Base-by-base conservation (phyloP, 2,888 invertebrate genomes). In the Megastigmus dorsalis region DNA sequence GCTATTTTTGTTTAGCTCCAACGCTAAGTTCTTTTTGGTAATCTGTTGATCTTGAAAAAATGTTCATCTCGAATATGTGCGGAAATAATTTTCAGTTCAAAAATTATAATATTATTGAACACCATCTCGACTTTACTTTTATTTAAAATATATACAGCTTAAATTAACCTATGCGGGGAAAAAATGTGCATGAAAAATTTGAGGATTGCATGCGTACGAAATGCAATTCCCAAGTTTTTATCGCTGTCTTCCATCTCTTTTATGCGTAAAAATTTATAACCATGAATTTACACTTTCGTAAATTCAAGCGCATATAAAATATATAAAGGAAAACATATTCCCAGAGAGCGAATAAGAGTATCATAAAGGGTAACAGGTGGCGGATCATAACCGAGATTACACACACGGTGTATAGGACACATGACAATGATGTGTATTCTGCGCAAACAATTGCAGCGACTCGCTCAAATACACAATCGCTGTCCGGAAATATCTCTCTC, bases 301-400 rank as follows among this genome's bases (percentile, higher is more conserved):
- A 30, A 38, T 63, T 18, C n/a, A 23, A 59, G 26, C 55, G 52
- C n/a, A 28, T 23, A 33, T 55, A 55, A 55, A 65, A 55, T 72
- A 36, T n/a, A n/a, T n/a, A 38, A 71, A 71, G 71, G 63, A 63
- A 48, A 48, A 45, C 52, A 23, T 50, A 50, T 33, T 60, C 41
- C 50, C 69, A 28, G 20, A 1, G 6, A 54, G 60, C 59, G 41
- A 3, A 38, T 36, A 50, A 57, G 48, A 50, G 63, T 57, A 80
- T 80, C 77, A 78, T 77, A 75, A 74, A 60, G 78, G 80, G 82
- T 84, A 83, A 83, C 83, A 83, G 84, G 83, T 84, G 84, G 82
- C 74, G 80, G 74, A 50, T 74, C 63, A 74, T 72, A 72, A 72
- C 72, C 65, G 59, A 72, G 72, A 72, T 72, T 72, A 65, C 72